phyloP scores from a whole-genome alignment of 2,797 vertebrate species.

The Phoebastria nigripes region DNA sequence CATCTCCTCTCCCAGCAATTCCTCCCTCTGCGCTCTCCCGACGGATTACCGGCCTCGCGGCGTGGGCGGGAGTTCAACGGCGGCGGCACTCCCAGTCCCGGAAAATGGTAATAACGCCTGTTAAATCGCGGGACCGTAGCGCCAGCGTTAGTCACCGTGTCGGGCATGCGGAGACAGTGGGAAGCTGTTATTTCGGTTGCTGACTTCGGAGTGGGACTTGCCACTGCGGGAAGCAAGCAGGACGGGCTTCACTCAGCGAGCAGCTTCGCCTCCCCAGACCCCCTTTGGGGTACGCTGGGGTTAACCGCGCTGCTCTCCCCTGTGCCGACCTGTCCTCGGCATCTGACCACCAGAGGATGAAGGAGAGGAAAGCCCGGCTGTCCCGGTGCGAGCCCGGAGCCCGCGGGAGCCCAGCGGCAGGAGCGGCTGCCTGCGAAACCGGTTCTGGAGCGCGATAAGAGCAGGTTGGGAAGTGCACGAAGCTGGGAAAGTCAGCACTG shows the following conservation, averaged over 20 bases:
- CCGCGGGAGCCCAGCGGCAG: background rate
- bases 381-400: background rate
- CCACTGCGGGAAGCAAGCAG: background rate
- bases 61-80: background rate
- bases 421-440: background rate
- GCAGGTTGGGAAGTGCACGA: background rate
- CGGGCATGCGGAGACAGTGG: fast-evolving
- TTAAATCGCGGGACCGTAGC: background rate
- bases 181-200: background rate
- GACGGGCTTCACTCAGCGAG: fast-evolving
- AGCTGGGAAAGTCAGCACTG: background rate
- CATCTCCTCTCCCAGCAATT: background rate
- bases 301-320: background rate
- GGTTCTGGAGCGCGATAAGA: background rate
- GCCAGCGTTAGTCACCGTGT: background rate
- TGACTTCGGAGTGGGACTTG: background rate
- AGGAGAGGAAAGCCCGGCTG: background rate
- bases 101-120: background rate
- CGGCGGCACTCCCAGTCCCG: background rate
- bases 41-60: background rate
- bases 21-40: background rate
- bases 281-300: background rate
- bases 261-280: background rate
- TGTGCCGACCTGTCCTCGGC: background rate
- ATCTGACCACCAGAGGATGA: background rate